Evolutionary conservation across 2,888 invertebrate genomes (phyloP), one percentile per base, ranked within the genome.

Genomic region (Caenorhabditis panamensis): DNA sequence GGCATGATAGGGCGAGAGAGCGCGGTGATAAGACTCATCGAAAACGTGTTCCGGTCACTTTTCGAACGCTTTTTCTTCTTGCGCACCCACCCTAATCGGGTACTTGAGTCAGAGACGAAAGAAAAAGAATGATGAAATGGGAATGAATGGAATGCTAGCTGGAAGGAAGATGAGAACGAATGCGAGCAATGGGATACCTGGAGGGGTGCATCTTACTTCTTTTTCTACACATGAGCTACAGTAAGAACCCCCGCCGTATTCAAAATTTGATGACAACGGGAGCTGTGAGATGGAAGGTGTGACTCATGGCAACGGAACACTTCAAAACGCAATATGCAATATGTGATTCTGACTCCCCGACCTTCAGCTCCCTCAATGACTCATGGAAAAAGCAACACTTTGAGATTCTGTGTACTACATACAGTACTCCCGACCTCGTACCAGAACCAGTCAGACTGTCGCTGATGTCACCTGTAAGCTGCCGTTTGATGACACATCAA

Each of bases 41-140:
- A 58, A 63, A 72, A 72, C 72, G 72, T 72, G 72, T 72, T 72
- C 31, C 63, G 72, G 58, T 72, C 63, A 72, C 72, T 63, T 56
- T 72, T 61, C 56, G 63, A 63, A 58, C 63, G 44, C 54, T 56
- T 41, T 44, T 16, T 26, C 62, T 41, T 44, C 8, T 26, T 53
- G 20, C 53, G 37, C 28, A 54, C 71, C 54, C 72, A 54, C 72
- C 44, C 54, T 63, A 56, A 56, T 72, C 49, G 24, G 54, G 53
- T 20, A 54, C 62, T 72, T 20, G 31, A 62, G 49, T n/a, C 36
- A 26, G 36, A n/a, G 49, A 61, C 20, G 49, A 20, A 41, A 49
- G 41, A n/a, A n/a, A n/a, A 37, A n/a, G 37, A 41, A 18, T 56
- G 56, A 47, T 54, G 67, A 41, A 44, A 67, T 58, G 56, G 24